Base-by-base conservation (phyloP, 2,888 invertebrate genomes). In the Lasioglossum morio region DNA sequence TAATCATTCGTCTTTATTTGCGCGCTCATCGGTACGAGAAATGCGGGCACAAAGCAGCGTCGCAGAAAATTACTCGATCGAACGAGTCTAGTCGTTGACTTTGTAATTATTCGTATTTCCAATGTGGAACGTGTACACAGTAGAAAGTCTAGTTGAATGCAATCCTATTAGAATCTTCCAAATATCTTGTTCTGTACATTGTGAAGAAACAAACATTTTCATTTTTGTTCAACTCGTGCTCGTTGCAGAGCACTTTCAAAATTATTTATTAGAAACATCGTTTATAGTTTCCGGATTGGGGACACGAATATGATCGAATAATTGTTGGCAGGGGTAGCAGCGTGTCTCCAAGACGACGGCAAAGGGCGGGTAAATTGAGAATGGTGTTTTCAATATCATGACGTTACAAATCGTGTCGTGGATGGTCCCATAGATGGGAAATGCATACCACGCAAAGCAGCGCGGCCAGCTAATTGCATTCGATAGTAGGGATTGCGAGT, bases 381-480 rank as follows among this genome's bases (percentile, higher is more conserved):
- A 53, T 10, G 53, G 53, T 10, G 7, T 53, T 23, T 53, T 27
- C 8, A 34, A 40, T 23, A 40, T 53, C 10, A 3, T 27, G 12
- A 4, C 4, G 40, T 12, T 5, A 40, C n/a, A n/a, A 43, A 70
- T 70, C n/a, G n/a, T 4, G 40, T 12, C 14, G 40, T 5, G 23
- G 60, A 27, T 27, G 14, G 23, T 43, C 14, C 69, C 23, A 30
- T 8, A 37, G 7, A 78, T 46, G 34, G 16, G 75, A 30, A 46
- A 72, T 48, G 23, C 27, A 34, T 48, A 76, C 48, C 12, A 16
- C 48, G 34, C 34, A 34, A 37, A 63, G 34, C 72, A 37, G 19
- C 40, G n/a, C 7, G 23, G 2, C 7, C 16, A n/a, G 8, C 43
- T 84, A 80, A 85, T 85, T 76, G 73, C 48, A 75, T 69, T 83